A percentile compares a stretch with the other conserved stretches of the same genome.
phyloP scores from a whole-genome alignment of 2,113 vertebrate species.

The Philantomba maxwellii region DNA sequence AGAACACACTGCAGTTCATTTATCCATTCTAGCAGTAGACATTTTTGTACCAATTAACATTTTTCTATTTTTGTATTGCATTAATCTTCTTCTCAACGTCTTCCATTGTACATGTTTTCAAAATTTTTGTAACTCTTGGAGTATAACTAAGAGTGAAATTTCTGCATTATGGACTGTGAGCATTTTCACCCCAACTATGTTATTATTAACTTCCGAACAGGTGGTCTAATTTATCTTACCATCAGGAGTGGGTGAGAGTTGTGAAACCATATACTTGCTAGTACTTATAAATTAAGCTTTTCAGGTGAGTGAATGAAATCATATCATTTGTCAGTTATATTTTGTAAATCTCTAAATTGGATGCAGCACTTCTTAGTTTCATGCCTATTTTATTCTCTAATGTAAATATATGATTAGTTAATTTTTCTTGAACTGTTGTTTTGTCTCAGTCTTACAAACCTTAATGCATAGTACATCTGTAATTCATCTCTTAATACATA shows the following conservation, averaged over 20 bases:
- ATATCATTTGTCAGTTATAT: not conserved
- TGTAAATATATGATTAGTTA: not conserved
- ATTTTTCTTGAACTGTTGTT: not conserved
- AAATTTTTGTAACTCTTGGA: not conserved
- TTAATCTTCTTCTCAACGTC: not conserved
- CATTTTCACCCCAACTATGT: not conserved
- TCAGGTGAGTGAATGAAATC: not conserved
- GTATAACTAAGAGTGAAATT: not conserved
- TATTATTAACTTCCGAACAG: not conserved
- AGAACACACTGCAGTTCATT: not conserved
- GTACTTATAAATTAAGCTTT: not conserved
- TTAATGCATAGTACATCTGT: not conserved
- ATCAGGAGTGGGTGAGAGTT: not conserved
- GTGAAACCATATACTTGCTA: not conserved
- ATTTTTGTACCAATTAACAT: not conserved
- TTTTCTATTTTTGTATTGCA: not conserved
- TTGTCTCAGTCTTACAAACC: not conserved
- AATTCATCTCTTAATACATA: not conserved
- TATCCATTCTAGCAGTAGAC: not conserved
- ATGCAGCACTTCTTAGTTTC: not conserved
- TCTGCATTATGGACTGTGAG: not conserved
- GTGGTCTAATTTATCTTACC: not conserved
- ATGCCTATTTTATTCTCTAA: not conserved
- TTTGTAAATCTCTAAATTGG: not conserved
- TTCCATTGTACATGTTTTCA: not conserved